Evolutionary conservation across 2,888 invertebrate species (phyloP), one percentile per base, ranked within the genome.

Genomic region (Phasia obesa): DNA sequence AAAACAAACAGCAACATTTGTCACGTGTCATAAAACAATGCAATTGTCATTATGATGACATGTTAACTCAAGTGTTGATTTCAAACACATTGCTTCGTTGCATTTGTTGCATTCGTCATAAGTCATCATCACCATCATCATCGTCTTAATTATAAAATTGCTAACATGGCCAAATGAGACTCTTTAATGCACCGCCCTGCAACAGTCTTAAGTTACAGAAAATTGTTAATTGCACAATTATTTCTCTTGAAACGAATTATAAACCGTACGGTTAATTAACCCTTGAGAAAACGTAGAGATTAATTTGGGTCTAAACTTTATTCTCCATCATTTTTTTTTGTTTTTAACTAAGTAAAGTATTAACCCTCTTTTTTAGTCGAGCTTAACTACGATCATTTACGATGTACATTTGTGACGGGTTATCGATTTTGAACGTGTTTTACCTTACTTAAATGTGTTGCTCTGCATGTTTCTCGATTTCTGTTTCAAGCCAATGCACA

Each of bases 21-120:
- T 83, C 85, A 85, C 84, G 83, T 84, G 84, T 81, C 85, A 84
- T 81, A 79, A 70, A 62, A 55, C 70, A 70, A 80, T 85, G 85
- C 81, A 78, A 83, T 85, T 84, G 85, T 79, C 80, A 84, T 81
- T 83, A 82, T 76, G 71, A 71, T 74, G 84, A 78, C 71, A 78
- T 85, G 84, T 83, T 81, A 83, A 79, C 81, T 84, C 76, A 84
- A 85, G 84, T 84, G 85, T 84, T 83, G 81, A 76, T 70, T 60
- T 60, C 62, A 74, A 59, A 80, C 69, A 65, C 81, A 70, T 47
- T 77, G 77, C 80, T 67, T 67, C 57, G 82, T 70, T 82, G 74
- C 74, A 65, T 67, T 67, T 53, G 82, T 70, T 82, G 74, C 74
- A 65, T 75, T 59, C 57, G 38, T 47, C 49, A 31, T 65, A 19